A percentile compares a stretch with the other conserved stretches of the same genome.
Evolutionary conservation across 2,797 vertebrate species (phyloP).

Genomic region (Hephaestus fuliginosus): DNA sequence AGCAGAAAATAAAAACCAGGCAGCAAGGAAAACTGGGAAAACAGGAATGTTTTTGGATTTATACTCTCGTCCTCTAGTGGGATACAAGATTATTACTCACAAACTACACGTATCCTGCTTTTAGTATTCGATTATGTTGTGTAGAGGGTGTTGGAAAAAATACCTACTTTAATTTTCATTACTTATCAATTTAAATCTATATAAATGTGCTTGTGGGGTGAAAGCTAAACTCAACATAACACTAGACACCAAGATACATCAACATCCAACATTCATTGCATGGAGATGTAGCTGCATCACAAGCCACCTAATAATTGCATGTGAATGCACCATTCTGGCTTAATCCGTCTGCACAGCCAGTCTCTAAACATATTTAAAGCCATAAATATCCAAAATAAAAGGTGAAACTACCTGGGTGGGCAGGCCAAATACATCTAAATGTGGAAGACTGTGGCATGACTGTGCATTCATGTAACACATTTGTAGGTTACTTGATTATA

Average conservation of each 20-base stretch:
- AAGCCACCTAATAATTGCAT: background rate
- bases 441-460: constrained; percentile 1
- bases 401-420: constrained; percentile 13
- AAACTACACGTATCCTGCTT: background rate
- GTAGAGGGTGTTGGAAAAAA: background rate
- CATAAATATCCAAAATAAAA: background rate
- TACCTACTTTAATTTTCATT: background rate
- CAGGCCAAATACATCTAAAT: background rate
- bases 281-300: background rate
- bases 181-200: background rate
- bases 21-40: background rate
- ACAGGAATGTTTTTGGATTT: background rate
- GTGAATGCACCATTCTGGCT: constrained; percentile 4
- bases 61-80: background rate
- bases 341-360: background rate
- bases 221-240: background rate
- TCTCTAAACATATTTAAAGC: background rate
- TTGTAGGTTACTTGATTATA: constrained; percentile 10
- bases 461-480: constrained; percentile 16
- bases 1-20: background rate
- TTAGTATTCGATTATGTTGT: background rate
- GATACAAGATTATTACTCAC: background rate
- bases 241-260: background rate
- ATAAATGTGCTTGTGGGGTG: background rate
- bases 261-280: background rate